phyloP scores from a whole-genome alignment of 1,140 invertebrate species.

The Diorhabda carinulata region DNA sequence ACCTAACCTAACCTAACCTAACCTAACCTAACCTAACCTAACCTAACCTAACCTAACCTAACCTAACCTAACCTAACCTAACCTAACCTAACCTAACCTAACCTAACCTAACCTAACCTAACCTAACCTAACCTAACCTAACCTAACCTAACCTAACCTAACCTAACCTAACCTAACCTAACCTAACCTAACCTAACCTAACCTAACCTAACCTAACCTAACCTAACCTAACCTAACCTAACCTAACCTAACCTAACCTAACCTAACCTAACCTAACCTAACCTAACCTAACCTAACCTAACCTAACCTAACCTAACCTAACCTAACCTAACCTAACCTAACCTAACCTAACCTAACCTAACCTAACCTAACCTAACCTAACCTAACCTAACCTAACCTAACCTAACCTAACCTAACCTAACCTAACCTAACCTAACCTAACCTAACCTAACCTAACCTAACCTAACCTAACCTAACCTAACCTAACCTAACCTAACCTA shows the following conservation, averaged over 20 bases:
- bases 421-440: slow-evolving; percentile 13
- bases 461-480: slow-evolving; percentile 14
- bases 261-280: slow-evolving; percentile 3
- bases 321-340: slow-evolving; percentile 14
- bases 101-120: too few relatives aligned
- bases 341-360: slow-evolving; percentile 12
- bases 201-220: slow-evolving; percentile 7
- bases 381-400: slow-evolving; percentile 12
- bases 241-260: slow-evolving; percentile 13
- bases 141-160: too few relatives aligned
- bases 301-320: slow-evolving; percentile 14
- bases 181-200: not conserved
- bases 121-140: too few relatives aligned
- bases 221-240: slow-evolving; percentile 14
- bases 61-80: too few relatives aligned
- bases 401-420: slow-evolving; percentile 14
- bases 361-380: slow-evolving; percentile 8
- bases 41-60: too few relatives aligned
- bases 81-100: too few relatives aligned
- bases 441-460: slow-evolving; percentile 10
- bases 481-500: slow-evolving; percentile 14
- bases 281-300: slow-evolving; percentile 9
- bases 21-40: too few relatives aligned
- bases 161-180: slow-evolving; percentile 11
- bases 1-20: too few relatives aligned